phyloP scores from a whole-genome alignment of 1,140 invertebrate genomes.

The Belonocnema kinseyi region DNA sequence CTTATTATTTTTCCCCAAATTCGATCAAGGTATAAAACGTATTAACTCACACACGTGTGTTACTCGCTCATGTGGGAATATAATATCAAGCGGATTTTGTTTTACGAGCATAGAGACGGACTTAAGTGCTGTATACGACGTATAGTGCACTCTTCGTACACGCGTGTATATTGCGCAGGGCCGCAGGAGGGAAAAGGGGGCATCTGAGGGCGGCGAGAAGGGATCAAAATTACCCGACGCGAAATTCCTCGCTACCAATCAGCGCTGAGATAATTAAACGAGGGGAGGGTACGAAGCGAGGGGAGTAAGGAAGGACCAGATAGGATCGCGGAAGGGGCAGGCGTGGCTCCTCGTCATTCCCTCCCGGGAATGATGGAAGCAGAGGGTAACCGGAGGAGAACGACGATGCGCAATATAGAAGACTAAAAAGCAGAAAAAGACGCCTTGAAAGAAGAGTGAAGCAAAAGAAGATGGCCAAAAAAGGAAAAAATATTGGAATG shows the following conservation, averaged over 20 bases:
- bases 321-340: slow-evolving; percentile 70
- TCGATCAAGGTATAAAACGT: slow-evolving; percentile 4
- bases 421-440: slow-evolving; percentile 44
- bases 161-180: slow-evolving; percentile 26
- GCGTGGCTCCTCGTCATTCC: slow-evolving; percentile 58
- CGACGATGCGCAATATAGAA: slow-evolving; percentile 52
- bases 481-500: slow-evolving; percentile 16
- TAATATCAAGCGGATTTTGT: slow-evolving; percentile 35
- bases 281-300: slow-evolving; percentile 63
- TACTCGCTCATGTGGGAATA: slow-evolving; percentile 25
- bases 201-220: slow-evolving; percentile 40
- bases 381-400: slow-evolving; percentile 63
- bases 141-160: slow-evolving; percentile 29
- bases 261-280: slow-evolving; percentile 73
- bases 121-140: slow-evolving; percentile 39
- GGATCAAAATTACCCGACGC: slow-evolving; percentile 71
- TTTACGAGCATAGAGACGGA: background rate
- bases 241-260: slow-evolving; percentile 73
- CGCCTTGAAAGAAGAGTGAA: background rate
- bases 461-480: slow-evolving; percentile 6
- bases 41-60: background rate
- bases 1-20: background rate
- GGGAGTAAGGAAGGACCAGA: slow-evolving; percentile 57
- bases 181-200: slow-evolving; percentile 33
- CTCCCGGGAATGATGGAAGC: slow-evolving; percentile 68